phyloP scores from a whole-genome alignment of 1,140 invertebrate species.

The Drosophila murphyi region DNA sequence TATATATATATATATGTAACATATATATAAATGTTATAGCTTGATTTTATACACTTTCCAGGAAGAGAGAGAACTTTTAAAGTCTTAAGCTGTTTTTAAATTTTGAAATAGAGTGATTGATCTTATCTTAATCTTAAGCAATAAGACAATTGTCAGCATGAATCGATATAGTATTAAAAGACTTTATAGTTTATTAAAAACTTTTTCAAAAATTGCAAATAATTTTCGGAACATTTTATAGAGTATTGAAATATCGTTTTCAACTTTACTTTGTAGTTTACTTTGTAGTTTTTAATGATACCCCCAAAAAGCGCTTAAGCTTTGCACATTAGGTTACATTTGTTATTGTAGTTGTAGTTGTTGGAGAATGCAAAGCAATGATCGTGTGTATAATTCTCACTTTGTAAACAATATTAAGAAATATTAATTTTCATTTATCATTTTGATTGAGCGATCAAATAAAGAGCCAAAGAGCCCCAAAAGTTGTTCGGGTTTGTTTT shows the following conservation, averaged over 20 bases:
- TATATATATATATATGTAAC: neutral
- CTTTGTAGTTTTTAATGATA: slow-evolving; percentile 37
- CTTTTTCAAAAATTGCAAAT: neutral
- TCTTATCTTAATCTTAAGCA: too few species aligned
- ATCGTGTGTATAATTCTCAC: slow-evolving; percentile 81
- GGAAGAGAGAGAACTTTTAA: neutral
- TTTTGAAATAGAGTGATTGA: too few species aligned
- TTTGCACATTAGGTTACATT: slow-evolving; percentile 53
- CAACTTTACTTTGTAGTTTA: too few species aligned
- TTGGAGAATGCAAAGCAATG: slow-evolving; percentile 39
- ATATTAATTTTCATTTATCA: slow-evolving; percentile 85
- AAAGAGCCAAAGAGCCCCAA: slow-evolving; percentile 41
- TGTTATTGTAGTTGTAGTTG: slow-evolving; percentile 13
- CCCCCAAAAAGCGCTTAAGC: slow-evolving; percentile 34
- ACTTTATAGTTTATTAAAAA: too few species aligned
- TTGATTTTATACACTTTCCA: slow-evolving; percentile 15
- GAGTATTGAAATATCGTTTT: slow-evolving; percentile 1
- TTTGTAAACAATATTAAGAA: slow-evolving; percentile 85
- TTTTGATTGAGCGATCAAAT: slow-evolving; percentile 84
- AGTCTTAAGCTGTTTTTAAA: too few species aligned
- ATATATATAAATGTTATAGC: slow-evolving; percentile 7
- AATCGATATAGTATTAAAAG: too few species aligned
- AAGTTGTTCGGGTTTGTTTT: slow-evolving; percentile 67
- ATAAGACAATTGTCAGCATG: too few species aligned
- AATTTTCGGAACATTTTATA: neutral